Evolutionary conservation across 2,888 invertebrate species (phyloP).

Genomic region (Drosophila merina): DNA sequence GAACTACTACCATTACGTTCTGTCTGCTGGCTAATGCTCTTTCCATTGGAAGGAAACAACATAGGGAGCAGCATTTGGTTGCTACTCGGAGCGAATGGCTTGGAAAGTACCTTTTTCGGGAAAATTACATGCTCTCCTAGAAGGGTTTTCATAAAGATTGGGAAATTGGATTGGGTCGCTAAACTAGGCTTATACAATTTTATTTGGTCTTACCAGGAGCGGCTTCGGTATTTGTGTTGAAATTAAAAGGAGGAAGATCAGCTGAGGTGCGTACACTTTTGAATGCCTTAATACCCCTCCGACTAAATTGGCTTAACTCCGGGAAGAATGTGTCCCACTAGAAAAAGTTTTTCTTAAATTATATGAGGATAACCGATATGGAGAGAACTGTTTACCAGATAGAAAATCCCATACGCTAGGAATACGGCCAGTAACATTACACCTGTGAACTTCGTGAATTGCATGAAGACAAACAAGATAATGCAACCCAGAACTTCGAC

Average conservation of each 20-base stretch:
- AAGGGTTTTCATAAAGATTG: not conserved
- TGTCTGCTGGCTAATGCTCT: conserved; percentile 6
- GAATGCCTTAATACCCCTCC: conserved; percentile 9
- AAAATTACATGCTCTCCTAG: conserved; percentile 12
- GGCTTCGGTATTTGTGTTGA: conserved; percentile 9
- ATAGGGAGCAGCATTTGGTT: conserved; percentile 12
- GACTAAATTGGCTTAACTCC: conserved; percentile 26
- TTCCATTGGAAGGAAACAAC: not conserved
- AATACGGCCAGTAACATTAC: conserved; percentile 54
- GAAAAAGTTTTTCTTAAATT: not conserved
- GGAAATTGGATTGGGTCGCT: not conserved
- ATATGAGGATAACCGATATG: not conserved
- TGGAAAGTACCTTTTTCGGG: conserved; percentile 5
- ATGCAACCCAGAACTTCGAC: conserved; percentile 52
- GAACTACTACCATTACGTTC: not conserved
- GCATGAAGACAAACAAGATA: conserved; percentile 49
- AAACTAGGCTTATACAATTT: not conserved
- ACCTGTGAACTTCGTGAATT: conserved; percentile 64
- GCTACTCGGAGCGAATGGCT: too few relatives aligned
- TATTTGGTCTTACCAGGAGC: not conserved
- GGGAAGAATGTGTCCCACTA: conserved; percentile 62
- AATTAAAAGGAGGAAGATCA: conserved; percentile 21
- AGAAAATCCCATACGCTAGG: conserved; percentile 57
- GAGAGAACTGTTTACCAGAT: conserved; percentile 54
- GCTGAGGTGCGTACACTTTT: conserved; percentile 16